Base-by-base conservation (phyloP, 1,140 invertebrate species). In the Mizuhopecten yessoensis region DNA sequence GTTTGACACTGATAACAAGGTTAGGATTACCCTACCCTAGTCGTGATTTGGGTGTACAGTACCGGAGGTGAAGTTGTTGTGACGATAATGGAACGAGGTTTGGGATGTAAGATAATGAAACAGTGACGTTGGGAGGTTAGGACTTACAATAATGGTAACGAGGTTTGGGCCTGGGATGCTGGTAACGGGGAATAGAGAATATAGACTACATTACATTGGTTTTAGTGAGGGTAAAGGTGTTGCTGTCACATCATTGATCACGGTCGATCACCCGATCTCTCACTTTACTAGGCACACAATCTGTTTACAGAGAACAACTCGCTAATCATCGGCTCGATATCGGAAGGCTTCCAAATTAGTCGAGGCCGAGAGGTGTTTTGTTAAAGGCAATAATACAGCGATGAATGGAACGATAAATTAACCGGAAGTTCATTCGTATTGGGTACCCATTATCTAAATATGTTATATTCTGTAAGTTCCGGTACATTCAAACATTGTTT, bases 401-500 rank as follows among this genome's bases (percentile, higher is more conserved):
- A 75, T 29, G 57, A 75, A 75, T 75, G 57, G 29, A 29, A 75
- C 57, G 57, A 75, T 75, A 75, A 75, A 75, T 75, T 75, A 75
- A 75, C 23, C 57, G 57, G 57, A 75, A 75, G 57, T 75, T 75
- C 57, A 75, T 17, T 75, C n/a, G 57, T 75, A 75, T 75, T 29
- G 57, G 57, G 29, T 75, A 75, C 57, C 57, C 57, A 75, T 75
- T 75, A 75, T 75, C 57, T 29, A 75, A 75, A 75, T 75, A 75
- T 75, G 57, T 11, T 75, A 29, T 75, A 75, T 75, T 75, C 57
- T 75, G 57, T 29, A 75, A 75, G 57, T 75, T 75, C 57, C 57
- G 57, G 57, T 75, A 75, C n/a, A 75, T 75, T 75, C 57, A 75
- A 75, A 75, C 57, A 75, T 75, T 75, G 57, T 23, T 75, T 75